phyloP scores from a whole-genome alignment of 2,797 vertebrate genomes.

The Alosa sapidissima region DNA sequence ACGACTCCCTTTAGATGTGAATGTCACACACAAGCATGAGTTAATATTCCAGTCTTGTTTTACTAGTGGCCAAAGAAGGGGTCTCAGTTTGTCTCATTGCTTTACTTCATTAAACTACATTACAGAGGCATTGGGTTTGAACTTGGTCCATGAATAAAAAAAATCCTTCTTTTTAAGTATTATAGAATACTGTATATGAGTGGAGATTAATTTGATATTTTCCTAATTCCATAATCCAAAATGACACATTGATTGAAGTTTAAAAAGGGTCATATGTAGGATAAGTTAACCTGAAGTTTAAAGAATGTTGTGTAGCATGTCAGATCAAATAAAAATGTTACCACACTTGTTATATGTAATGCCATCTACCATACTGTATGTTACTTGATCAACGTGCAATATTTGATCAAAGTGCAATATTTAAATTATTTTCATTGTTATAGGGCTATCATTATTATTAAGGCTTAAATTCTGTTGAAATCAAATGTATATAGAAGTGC shows the following conservation, averaged over 20 bases:
- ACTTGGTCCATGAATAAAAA: not conserved
- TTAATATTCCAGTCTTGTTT: not conserved
- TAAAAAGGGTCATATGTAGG: not conserved
- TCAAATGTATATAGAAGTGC: not conserved
- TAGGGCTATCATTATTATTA: not conserved
- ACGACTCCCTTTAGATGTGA: not conserved
- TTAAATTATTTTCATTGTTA: not conserved
- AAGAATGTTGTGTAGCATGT: not conserved
- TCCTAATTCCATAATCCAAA: not conserved
- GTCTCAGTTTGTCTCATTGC: not conserved
- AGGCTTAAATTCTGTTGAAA: not conserved
- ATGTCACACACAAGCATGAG: not conserved
- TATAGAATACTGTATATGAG: too few species aligned
- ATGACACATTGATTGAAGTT: not conserved
- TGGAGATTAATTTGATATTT: too few species aligned
- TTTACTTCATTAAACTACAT: not conserved
- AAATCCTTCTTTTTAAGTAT: not conserved
- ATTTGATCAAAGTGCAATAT: not conserved
- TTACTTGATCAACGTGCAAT: not conserved
- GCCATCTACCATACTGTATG: not conserved
- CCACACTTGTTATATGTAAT: not conserved
- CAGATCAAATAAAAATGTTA: not conserved
- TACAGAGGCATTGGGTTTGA: not conserved
- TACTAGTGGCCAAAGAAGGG: not conserved
- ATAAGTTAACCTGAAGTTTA: not conserved